Conservation (phyloP, 2,113 vertebrate genomes). For the Crotalus tigris region DNA sequence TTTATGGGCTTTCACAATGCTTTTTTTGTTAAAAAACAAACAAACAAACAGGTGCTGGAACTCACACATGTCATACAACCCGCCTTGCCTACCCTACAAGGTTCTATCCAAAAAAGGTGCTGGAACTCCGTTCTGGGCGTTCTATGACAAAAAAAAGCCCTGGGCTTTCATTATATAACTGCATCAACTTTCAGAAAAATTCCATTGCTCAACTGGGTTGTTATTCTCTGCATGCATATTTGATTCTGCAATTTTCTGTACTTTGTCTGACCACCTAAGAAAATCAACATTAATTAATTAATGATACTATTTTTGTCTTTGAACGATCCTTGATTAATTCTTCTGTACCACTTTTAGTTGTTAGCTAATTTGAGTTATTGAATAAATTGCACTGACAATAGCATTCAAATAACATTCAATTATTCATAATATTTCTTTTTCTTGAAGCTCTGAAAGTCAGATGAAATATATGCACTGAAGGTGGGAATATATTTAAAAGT, state of each 20-base stretch:
- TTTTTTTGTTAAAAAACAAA: no score
- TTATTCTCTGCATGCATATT: background rate
- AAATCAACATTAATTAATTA: background rate
- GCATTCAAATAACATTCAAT: background rate
- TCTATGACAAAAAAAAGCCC: no score
- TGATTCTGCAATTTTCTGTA: background rate
- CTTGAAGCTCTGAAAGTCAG: background rate
- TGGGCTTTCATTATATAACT: background rate
- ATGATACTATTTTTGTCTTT: background rate
- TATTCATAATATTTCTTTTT: background rate
- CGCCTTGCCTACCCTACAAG: no score
- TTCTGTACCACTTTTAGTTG: background rate
- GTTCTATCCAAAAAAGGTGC: no score
- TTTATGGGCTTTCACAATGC: background rate
- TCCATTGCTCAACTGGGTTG: background rate
- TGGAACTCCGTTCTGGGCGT: no score
- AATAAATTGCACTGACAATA: background rate
- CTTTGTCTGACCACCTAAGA: background rate
- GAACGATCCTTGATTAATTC: background rate
- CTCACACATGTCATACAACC: no score
- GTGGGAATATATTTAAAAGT: background rate
- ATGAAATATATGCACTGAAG: background rate
- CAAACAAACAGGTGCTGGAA: no score
- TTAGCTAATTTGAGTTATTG: background rate
- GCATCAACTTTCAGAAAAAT: background rate